These are phyloP conservation scores for Pseudeuparius sepicola DNA, from an alignment of 2,888 invertebrate species.

Conservation along the genomic window DNA sequence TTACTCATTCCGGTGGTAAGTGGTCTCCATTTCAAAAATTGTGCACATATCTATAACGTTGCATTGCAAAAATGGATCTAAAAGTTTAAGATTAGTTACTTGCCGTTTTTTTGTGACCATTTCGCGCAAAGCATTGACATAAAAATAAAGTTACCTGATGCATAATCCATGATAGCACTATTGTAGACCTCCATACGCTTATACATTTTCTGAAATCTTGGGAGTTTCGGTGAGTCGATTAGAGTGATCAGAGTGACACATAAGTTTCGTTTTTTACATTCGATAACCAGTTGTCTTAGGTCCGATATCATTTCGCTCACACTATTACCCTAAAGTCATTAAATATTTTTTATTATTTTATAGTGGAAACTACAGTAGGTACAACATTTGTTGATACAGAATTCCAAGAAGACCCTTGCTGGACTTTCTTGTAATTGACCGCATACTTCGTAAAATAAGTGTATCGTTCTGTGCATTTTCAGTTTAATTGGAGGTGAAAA, in stretches of 20 bases:
- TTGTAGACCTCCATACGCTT: constrained; percentile 29
- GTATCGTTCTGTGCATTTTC: too few species aligned
- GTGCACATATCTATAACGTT: constrained; percentile 30
- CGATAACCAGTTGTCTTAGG: constrained; percentile 25
- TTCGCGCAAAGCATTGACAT: neutral
- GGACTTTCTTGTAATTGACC: too few species aligned
- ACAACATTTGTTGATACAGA: too few species aligned
- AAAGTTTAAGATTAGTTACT: too few species aligned
- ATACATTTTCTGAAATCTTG: constrained; percentile 19
- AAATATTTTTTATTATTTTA: constrained; percentile 7
- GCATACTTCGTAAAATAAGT: too few species aligned
- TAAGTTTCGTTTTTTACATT: constrained; percentile 27
- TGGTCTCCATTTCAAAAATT: constrained; percentile 26
- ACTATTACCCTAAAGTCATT: constrained; percentile 24
- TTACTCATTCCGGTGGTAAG: constrained; percentile 28
- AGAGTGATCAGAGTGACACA: constrained; percentile 28
- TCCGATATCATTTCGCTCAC: constrained; percentile 29
- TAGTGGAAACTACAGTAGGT: too few species aligned
- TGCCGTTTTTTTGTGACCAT: constrained; percentile 1
- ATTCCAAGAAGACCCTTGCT: too few species aligned
- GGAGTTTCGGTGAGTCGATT: constrained; percentile 28
- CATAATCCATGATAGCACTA: constrained; percentile 28
- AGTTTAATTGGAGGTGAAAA: too few species aligned
- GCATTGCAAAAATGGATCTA: constrained; percentile 21
- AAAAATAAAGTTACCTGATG: constrained; percentile 20